A percentile compares a stretch with the other conserved stretches of the same genome.
These are phyloP conservation scores for Tortricodes alternella DNA, from an alignment of 2,888 invertebrate species.

Conservation along the genomic window DNA sequence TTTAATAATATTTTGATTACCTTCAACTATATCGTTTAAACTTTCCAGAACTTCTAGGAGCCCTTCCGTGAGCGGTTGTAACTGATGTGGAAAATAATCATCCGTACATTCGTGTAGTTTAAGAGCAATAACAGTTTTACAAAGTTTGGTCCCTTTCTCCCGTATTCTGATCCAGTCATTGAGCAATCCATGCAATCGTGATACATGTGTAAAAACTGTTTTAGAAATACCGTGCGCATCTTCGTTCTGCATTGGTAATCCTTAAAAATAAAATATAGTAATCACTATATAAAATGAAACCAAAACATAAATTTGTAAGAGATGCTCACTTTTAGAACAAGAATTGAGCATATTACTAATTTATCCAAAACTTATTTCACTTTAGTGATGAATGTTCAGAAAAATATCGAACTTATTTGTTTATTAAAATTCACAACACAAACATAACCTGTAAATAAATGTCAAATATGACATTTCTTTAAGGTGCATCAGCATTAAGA, in stretches of 20 bases:
- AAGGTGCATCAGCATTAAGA: too few relatives aligned
- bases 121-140: slow-evolving; percentile 55
- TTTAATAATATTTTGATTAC: slow-evolving; percentile 40
- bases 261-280: slow-evolving; percentile 47
- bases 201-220: slow-evolving; percentile 66
- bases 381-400: background rate
- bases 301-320: background rate
- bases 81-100: slow-evolving; percentile 62
- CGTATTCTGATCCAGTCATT: slow-evolving; percentile 60
- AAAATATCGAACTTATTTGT: too few relatives aligned
- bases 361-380: background rate
- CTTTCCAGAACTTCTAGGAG: slow-evolving; percentile 53
- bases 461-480: too few relatives aligned
- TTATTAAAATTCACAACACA: background rate
- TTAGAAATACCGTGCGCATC: slow-evolving; percentile 62
- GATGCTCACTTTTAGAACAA: slow-evolving; percentile 14
- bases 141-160: slow-evolving; percentile 60
- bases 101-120: slow-evolving; percentile 63
- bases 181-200: slow-evolving; percentile 56
- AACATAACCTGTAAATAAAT: slow-evolving; percentile 24
- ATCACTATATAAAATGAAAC: background rate
- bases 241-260: slow-evolving; percentile 59
- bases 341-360: slow-evolving; percentile 14
- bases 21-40: slow-evolving; percentile 56
- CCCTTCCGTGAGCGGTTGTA: slow-evolving; percentile 54